These are phyloP conservation scores for Uromys caudimaculatus DNA, from an alignment of 2,797 vertebrate genomes.

Conservation along the genomic window DNA sequence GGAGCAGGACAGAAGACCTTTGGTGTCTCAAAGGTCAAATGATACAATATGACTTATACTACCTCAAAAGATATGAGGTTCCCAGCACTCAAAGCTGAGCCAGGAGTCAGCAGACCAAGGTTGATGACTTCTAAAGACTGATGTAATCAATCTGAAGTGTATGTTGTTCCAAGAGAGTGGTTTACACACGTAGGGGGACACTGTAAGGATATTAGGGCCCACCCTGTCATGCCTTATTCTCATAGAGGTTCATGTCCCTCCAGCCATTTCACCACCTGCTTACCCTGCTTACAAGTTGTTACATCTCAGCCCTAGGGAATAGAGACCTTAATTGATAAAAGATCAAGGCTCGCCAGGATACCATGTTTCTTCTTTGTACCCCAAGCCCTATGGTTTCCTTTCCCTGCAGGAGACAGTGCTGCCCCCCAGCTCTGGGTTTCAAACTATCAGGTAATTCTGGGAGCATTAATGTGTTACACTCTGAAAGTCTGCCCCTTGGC, in stretches of 20 bases:
- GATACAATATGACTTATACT: neutral
- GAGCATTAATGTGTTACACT: conserved; percentile 36
- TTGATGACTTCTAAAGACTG: neutral
- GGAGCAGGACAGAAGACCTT: neutral
- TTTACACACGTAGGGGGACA: neutral
- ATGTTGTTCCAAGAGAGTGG: neutral
- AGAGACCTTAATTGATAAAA: neutral
- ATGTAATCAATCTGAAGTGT: neutral
- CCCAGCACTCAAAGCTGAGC: neutral
- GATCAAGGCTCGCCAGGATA: neutral
- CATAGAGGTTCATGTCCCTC: neutral
- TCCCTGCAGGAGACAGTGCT: neutral
- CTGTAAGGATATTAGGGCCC: rapidly evolving
- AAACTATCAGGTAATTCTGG: conserved; percentile 46
- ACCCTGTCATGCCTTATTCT: neutral
- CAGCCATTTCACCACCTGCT: neutral
- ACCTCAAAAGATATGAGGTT: neutral
- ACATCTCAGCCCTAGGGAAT: neutral
- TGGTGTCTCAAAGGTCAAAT: neutral
- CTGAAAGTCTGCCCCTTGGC: conserved; percentile 52
- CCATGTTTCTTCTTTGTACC: neutral
- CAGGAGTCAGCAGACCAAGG: neutral
- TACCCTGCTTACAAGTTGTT: neutral
- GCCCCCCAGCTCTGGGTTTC: neutral
- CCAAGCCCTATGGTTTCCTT: neutral